Evolutionary conservation across 2,888 invertebrate species (phyloP), one percentile per base, ranked within the genome.

Genomic region (Apodemia hepburni): DNA sequence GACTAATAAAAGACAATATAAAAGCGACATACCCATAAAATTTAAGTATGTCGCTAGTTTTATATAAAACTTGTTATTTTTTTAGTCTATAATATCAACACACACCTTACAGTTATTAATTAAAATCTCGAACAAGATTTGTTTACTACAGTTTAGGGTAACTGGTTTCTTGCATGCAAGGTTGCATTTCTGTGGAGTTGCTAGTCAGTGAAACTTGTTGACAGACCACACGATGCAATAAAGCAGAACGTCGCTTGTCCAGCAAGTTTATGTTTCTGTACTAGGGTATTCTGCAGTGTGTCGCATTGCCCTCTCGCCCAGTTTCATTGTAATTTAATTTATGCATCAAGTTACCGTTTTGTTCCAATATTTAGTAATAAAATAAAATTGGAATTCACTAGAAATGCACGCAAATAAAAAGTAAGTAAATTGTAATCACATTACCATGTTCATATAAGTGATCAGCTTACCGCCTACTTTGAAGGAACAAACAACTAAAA

Each of bases 271-370:
- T 54, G 22, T 54, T 22, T 12, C 17, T 47, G 47, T 47, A 47
- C 54, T 27, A 54, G 54, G 54, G 54, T 27, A 54, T 54, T 54
- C 27, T 54, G 54, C 54, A 54, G 54, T 54, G 54, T 54, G 54
- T 22, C 54, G 54, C 54, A 54, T 18, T 22, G 54, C 54, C 42
- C 51, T 6, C 51, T 51, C 51, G 17, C 45, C 45, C 15, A 45
- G 45, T 17, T 45, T 45, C 45, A 45, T 7, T 45, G 8, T 45
- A 45, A 45, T 45, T 45, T 17, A 17, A 45, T 45, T 45, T 8
- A 45, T 45, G 42, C n/a, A n/a, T n/a, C n/a, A 7, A 45, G n/a
- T 17, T 7, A 45, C 7, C 15, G 15, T 42, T 42, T 42, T 42
- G 15, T 42, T 15, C 12, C 15, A 42, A 42, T 42, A 42, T 42